Base-by-base conservation (phyloP, 2,113 vertebrate species). In the Perca flavescens region DNA sequence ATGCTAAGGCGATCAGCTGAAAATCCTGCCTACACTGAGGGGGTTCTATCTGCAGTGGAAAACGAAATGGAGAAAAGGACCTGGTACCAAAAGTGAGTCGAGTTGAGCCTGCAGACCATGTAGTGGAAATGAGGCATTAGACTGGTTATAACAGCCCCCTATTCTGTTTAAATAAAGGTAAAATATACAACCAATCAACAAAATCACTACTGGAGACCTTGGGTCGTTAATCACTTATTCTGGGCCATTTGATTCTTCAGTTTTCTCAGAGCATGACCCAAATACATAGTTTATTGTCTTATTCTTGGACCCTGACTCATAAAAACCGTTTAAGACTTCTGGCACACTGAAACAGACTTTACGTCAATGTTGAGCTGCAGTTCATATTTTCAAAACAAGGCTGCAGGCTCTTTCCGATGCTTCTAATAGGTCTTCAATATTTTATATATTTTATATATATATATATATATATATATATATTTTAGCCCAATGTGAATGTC, bases 241-340 rank as follows among this genome's bases (percentile, higher is more conserved):
- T 34, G 40, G 4, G 10, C 63, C 6, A 21, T 80, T 50, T 60
- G 25, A 34, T 57, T 17, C 58, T 58, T 50, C 34, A 54, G 15
- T 53, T 62, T 76, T 52, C 64, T 70, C 25, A 74, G 58, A 8
- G 25, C 8, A 15, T 69, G 63, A 86, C 40, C 60, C 65, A 82
- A 75, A 83, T 79, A 31, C 64, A 79, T 60, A 57, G 78, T 78
- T 63, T 58, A 74, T 53, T 34, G n/a, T 73, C 50, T 69, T 52
- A 21, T 61, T 62, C 52, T 65, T 54, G 46, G 21, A 68, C 50
- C 28, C 52, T 47, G 61, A 34, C 52, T 82, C 57, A 83, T 83
- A 61, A 47, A 66, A 80, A 64, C 43, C 0, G 1, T 79, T 82
- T 49, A 61, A 53, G 31, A 36, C 14, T 46, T 43, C 22, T 31